Base-by-base conservation (phyloP, 2,888 invertebrate genomes). In the Portevinia maculata region DNA sequence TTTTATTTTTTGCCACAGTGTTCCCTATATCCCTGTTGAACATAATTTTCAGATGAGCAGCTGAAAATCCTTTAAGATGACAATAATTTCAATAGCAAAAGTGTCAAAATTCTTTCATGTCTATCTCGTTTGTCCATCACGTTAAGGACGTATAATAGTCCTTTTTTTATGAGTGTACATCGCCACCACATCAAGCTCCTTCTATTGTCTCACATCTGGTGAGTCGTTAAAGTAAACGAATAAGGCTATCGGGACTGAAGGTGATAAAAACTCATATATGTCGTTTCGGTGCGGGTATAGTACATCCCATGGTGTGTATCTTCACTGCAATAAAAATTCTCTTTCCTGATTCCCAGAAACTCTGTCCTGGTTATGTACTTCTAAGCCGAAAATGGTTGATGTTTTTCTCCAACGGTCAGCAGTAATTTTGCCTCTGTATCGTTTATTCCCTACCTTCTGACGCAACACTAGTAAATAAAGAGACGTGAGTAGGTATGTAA, bases 211-310 rank as follows among this genome's bases (percentile, higher is more conserved):
- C 57, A 37, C 79, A 79, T 69, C 79, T 79, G 75, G 62, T 57
- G 75, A 70, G 69, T 75, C 70, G 79, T 81, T 70, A 81, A 81
- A 75, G 17, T 64, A 64, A 75, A 64, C 79, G 75, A 70, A 81
- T 75, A 81, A 81, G 79, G 59, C 79, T 70, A 81, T 75, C 75
- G 75, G 75, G 75, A 75, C 69, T 59, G 37, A 64, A 81, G 79
- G 75, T 81, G 75, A 81, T 81, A 81, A 81, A 81, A 81, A 75
- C 69, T 75, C 75, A 69, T 81, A 70, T 52, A 79, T 50, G 75
- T 79, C 79, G 39, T 70, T 70, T 30, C 57, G 70, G 62, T 59
- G 46, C 57, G 55, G 55, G 62, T 59, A 73, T 57, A 57, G 39
- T 37, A 32, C 32, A 34, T 74, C 52, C 69, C 48, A 50, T 59